A percentile compares a stretch with the other conserved stretches of the same genome.
phyloP scores from a whole-genome alignment of 2,888 invertebrate genomes.

The Leptopilina syphax region DNA sequence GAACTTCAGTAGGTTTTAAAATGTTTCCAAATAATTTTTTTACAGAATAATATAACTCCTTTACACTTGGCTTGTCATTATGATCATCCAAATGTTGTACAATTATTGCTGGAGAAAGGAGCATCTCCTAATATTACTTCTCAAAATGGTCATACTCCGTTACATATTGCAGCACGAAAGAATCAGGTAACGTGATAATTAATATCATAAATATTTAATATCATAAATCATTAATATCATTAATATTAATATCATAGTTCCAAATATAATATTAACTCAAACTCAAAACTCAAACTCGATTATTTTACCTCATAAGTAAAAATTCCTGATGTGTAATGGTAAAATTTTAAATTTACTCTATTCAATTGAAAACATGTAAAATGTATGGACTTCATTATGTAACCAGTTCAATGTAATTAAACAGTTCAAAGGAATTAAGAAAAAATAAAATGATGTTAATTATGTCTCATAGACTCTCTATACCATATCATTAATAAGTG shows the following conservation, averaged over 20 bases:
- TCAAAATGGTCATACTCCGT: conserved; percentile 98
- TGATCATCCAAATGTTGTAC: conserved; percentile 93
- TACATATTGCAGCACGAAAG: conserved; percentile 98
- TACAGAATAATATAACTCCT: conserved; percentile 93
- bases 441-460: too few species aligned
- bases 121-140: conserved; percentile 96
- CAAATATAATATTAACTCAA: not conserved
- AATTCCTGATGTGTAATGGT: too few species aligned
- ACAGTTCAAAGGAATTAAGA: too few species aligned
- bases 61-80: conserved; percentile 98
- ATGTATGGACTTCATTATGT: too few species aligned
- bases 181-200: conserved; percentile 83
- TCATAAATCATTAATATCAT: too few species aligned
- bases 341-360: too few species aligned
- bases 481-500: too few species aligned
- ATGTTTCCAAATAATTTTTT: conserved; percentile 19
- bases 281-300: not conserved
- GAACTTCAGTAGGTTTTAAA: too few species aligned
- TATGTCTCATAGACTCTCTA: too few species aligned
- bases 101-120: conserved; percentile 92
- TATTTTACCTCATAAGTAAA: not conserved
- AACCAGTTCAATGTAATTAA: too few species aligned
- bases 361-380: too few species aligned
- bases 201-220: too few species aligned
- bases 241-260: not conserved